These are phyloP conservation scores for Acronicta alni DNA, from an alignment of 2,888 invertebrate species.

Conservation along the genomic window DNA sequence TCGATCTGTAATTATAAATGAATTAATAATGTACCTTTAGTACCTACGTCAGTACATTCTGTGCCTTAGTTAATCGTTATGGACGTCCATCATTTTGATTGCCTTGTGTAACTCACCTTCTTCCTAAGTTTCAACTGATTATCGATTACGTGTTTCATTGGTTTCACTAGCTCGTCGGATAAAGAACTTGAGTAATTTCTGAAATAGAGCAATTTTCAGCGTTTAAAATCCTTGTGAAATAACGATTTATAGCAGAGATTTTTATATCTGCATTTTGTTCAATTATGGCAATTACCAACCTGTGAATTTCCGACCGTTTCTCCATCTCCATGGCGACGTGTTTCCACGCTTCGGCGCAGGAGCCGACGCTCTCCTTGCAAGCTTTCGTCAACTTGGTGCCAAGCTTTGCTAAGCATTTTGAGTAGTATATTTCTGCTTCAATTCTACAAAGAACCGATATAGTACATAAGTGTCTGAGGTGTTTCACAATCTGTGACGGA, in stretches of 20 bases:
- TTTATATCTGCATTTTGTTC: slow-evolving; percentile 5
- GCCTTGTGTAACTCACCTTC: slow-evolving; percentile 82
- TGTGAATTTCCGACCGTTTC: slow-evolving; percentile 96
- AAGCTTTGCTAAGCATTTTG: slow-evolving; percentile 96
- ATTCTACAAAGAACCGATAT: slow-evolving; percentile 90
- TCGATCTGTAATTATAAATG: slow-evolving; percentile 87
- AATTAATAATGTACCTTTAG: slow-evolving; percentile 14
- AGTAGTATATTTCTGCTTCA: slow-evolving; percentile 96
- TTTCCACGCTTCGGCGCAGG: slow-evolving; percentile 97
- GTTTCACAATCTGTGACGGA: slow-evolving; percentile 54
- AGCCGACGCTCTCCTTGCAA: slow-evolving; percentile 93
- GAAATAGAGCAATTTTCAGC: slow-evolving; percentile 63
- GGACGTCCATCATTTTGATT: slow-evolving; percentile 5
- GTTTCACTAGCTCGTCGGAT: slow-evolving; percentile 96
- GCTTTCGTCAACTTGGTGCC: slow-evolving; percentile 95
- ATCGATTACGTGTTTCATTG: slow-evolving; percentile 93
- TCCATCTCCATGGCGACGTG: slow-evolving; percentile 97
- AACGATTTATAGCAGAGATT: slow-evolving; percentile 4
- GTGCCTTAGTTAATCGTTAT: not conserved
- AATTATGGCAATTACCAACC: slow-evolving; percentile 72
- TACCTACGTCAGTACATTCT: too few relatives aligned
- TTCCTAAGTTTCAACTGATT: slow-evolving; percentile 92
- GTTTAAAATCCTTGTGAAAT: slow-evolving; percentile 35
- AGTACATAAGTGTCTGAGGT: slow-evolving; percentile 28
- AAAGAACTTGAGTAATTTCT: slow-evolving; percentile 94